A percentile compares a stretch with the other conserved stretches of the same genome.
These are phyloP conservation scores for Blastobasis lacticolella DNA, from an alignment of 2,888 invertebrate genomes.

Conservation along the genomic window DNA sequence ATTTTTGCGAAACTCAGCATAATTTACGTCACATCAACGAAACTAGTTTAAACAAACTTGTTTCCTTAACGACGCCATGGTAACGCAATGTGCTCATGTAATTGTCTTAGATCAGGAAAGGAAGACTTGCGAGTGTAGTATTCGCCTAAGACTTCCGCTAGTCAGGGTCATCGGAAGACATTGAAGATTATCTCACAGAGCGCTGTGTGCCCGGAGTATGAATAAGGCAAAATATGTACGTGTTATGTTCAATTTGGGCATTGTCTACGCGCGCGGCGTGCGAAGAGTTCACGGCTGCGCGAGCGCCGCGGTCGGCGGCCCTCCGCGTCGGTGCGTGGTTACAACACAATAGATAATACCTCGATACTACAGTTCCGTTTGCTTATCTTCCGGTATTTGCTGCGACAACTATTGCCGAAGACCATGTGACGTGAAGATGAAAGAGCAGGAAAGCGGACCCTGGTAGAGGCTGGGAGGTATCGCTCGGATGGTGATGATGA, in stretches of 20 bases:
- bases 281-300: conserved; percentile 9
- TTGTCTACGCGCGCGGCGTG: conserved; percentile 4
- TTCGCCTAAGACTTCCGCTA: conserved; percentile 10
- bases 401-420: conserved; percentile 11
- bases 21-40: no score
- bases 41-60: no score
- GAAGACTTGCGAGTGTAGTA: neutral
- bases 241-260: conserved; percentile 6
- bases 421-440: no score
- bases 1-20: no score
- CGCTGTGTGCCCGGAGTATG: conserved; percentile 2
- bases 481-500: no score
- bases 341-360: neutral
- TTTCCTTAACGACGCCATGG: no score
- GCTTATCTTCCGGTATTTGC: conserved; percentile 25
- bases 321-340: neutral
- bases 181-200: conserved; percentile 8
- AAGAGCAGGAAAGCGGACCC: no score
- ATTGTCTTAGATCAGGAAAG: no score
- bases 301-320: neutral
- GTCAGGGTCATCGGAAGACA: conserved; percentile 9
- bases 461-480: no score
- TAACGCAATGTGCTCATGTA: no score
- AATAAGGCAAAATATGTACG: conserved; percentile 4
- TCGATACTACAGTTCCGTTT: neutral